Conservation (phyloP, 2,113 vertebrate species). For the Psittacara wagleri region DNA sequence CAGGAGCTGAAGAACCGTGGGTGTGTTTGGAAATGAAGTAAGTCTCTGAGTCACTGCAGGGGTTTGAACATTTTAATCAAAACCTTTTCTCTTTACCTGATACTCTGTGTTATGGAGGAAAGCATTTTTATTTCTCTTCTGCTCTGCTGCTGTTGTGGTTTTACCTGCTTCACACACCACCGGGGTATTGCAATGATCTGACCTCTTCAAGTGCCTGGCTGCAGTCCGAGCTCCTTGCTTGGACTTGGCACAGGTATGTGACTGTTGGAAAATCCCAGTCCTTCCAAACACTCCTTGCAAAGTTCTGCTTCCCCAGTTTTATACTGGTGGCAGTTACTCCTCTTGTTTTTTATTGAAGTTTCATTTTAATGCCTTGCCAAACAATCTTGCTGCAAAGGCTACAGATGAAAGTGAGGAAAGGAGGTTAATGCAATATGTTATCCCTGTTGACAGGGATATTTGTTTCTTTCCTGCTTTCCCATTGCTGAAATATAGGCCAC, state of each 20-base stretch:
- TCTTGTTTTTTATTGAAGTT: constrained; percentile 26
- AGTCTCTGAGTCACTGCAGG: not conserved
- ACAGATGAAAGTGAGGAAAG: not conserved
- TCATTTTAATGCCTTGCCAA: not conserved
- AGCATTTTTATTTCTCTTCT: not conserved
- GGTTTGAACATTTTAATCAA: not conserved
- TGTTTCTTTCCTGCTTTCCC: not conserved
- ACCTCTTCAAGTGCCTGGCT: not conserved
- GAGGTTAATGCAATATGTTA: not conserved
- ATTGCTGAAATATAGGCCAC: not conserved
- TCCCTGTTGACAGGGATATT: not conserved
- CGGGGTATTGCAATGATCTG: not conserved
- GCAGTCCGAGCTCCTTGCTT: not conserved
- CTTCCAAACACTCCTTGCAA: not conserved
- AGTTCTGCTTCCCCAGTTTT: not conserved
- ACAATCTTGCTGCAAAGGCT: not conserved
- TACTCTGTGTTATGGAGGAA: not conserved
- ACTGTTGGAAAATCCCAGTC: not conserved
- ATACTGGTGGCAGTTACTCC: not conserved
- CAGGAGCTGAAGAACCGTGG: not conserved
- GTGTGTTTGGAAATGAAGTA: not conserved
- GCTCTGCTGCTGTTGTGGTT: not conserved
- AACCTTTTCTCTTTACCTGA: not conserved
- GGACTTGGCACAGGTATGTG: not conserved
- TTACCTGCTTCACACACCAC: not conserved